These are phyloP conservation scores for Felis catus DNA, from an alignment of 2,113 vertebrate species.

Conservation along the genomic window DNA sequence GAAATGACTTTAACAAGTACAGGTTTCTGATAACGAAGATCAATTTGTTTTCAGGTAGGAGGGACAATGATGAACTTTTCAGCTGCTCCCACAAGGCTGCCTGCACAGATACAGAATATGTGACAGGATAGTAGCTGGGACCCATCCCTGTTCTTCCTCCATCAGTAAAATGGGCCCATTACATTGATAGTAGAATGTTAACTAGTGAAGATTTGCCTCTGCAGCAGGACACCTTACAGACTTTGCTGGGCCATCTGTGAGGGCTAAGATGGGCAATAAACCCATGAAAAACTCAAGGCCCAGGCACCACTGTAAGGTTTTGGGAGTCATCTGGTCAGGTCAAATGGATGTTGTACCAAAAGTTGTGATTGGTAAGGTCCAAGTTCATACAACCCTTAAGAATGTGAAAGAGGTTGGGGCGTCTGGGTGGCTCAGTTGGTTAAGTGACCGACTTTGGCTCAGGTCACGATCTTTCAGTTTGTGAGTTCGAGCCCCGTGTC, in stretches of 20 bases:
- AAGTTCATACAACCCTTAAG: neutral
- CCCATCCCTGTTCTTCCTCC: neutral
- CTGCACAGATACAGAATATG: neutral
- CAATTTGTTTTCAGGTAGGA: neutral
- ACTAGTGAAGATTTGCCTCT: neutral
- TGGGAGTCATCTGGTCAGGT: neutral
- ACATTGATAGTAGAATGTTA: neutral
- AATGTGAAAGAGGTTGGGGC: neutral
- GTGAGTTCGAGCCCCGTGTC: too few relatives aligned
- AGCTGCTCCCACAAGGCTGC: neutral
- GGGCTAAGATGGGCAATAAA: too few relatives aligned
- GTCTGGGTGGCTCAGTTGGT: too few relatives aligned
- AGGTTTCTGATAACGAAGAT: neutral
- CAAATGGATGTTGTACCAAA: neutral
- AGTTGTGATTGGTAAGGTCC: neutral
- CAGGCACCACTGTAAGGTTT: neutral
- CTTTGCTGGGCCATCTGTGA: neutral
- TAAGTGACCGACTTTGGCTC: too few relatives aligned
- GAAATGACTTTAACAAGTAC: neutral
- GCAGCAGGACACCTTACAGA: neutral
- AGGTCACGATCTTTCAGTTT: too few relatives aligned
- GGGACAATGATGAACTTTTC: neutral
- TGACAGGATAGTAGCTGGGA: neutral
- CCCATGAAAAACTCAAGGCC: neutral
- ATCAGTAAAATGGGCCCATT: neutral